Conservation (phyloP, 2,797 vertebrate genomes). For the Babyrousa celebensis region DNA sequence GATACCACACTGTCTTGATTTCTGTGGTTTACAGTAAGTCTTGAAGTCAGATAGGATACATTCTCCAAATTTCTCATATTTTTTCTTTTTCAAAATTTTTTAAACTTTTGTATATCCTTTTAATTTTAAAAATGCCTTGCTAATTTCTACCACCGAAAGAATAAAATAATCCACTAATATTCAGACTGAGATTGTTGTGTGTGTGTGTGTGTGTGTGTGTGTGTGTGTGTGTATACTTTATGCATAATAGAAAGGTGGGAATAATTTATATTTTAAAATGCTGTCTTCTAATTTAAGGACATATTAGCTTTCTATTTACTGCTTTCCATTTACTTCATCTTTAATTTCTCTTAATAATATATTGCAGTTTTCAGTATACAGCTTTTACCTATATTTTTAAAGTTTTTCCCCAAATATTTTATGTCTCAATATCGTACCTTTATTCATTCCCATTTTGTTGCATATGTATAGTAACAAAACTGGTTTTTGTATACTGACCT, state of each 20-base stretch:
- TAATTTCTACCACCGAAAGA: background rate
- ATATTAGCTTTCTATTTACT: background rate
- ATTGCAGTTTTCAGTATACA: background rate
- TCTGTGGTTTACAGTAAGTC: background rate
- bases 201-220: too few relatives aligned
- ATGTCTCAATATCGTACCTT: background rate
- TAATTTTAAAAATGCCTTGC: background rate
- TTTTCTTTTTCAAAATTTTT: background rate
- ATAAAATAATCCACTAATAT: background rate
- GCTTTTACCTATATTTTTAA: background rate
- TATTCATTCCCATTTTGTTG: background rate
- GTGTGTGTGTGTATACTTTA: too few relatives aligned
- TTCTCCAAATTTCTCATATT: background rate
- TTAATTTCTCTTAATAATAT: background rate
- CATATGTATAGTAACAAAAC: background rate
- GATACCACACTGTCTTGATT: background rate
- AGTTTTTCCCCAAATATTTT: background rate
- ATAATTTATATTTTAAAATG: background rate
- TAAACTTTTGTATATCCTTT: background rate
- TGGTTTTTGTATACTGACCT: background rate
- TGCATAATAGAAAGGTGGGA: background rate
- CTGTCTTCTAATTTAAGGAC: background rate
- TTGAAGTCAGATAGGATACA: background rate
- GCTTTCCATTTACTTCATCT: background rate
- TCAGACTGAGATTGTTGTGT: background rate